Percentiles rank a stretch among this genome's conserved stretches.
Conservation (phyloP, 2,888 invertebrate genomes). For the Hesperia comma region DNA sequence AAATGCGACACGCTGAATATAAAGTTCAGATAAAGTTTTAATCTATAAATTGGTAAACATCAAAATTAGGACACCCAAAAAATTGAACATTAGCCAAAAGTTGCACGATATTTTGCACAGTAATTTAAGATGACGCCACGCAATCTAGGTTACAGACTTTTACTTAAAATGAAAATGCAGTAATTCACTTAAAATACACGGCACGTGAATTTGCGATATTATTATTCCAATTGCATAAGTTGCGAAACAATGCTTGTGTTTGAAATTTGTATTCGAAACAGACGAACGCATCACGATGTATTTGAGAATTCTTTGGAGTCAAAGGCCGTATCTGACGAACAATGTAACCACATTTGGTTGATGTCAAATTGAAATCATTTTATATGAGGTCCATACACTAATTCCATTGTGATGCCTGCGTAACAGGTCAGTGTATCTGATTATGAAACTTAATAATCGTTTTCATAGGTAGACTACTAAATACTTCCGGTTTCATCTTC, state of each 20-base stretch:
- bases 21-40: no score
- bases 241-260: conserved; percentile 38
- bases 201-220: conserved; percentile 44
- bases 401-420: neutral
- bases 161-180: conserved; percentile 43
- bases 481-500: no score
- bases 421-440: neutral
- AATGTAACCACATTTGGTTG: conserved; percentile 22
- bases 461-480: no score
- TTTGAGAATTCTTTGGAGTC: conserved; percentile 43
- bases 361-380: conserved; percentile 7
- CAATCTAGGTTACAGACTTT: conserved; percentile 28
- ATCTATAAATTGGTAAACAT: no score
- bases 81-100: no score
- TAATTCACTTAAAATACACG: conserved; percentile 41
- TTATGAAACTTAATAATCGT: neutral
- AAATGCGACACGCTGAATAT: no score
- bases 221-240: conserved; percentile 52
- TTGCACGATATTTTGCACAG: neutral
- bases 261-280: conserved; percentile 31
- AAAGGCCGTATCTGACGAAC: conserved; percentile 34
- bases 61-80: no score
- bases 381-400: neutral
- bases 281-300: conserved; percentile 41
- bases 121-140: neutral